Evolutionary conservation across 2,888 invertebrate genomes (phyloP).

Genomic region (Drosophila anceps): DNA sequence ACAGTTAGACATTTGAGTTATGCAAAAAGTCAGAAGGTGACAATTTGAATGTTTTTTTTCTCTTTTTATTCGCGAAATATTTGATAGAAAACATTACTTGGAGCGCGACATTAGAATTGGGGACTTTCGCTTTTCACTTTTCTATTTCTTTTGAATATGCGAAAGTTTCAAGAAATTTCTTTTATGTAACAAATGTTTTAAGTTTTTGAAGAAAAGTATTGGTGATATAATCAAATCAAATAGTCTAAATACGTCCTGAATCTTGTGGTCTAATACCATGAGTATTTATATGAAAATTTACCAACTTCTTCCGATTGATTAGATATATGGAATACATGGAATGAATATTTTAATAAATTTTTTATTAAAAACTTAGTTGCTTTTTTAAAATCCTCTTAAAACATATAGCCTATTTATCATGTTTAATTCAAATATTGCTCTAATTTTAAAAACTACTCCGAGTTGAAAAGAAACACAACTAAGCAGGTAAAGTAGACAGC

Average conservation of each 20-base stretch:
- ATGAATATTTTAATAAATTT: too few species aligned
- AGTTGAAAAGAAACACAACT: not conserved
- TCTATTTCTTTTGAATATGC: not conserved
- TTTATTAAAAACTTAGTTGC: too few species aligned
- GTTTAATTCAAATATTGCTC: not conserved
- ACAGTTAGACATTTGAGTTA: conserved; percentile 17
- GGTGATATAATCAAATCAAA: too few species aligned
- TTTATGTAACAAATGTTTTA: not conserved
- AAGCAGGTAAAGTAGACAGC: not conserved
- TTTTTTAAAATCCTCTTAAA: too few species aligned
- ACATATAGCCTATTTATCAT: not conserved
- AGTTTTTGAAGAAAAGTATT: too few species aligned
- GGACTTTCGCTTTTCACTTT: conserved; percentile 27
- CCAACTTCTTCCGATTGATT: too few species aligned
- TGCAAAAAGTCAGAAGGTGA: conserved; percentile 46
- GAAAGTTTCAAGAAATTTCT: not conserved
- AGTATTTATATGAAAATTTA: too few species aligned
- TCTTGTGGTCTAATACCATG: too few species aligned
- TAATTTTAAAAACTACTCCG: not conserved
- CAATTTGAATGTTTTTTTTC: not conserved
- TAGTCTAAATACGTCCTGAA: too few species aligned
- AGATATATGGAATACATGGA: too few species aligned
- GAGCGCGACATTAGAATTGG: not conserved
- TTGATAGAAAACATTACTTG: not conserved
- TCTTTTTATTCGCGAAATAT: not conserved